Percentiles rank a stretch among this genome's conserved stretches.
phyloP scores from a whole-genome alignment of 1,140 invertebrate genomes.

The Arion vulgaris region DNA sequence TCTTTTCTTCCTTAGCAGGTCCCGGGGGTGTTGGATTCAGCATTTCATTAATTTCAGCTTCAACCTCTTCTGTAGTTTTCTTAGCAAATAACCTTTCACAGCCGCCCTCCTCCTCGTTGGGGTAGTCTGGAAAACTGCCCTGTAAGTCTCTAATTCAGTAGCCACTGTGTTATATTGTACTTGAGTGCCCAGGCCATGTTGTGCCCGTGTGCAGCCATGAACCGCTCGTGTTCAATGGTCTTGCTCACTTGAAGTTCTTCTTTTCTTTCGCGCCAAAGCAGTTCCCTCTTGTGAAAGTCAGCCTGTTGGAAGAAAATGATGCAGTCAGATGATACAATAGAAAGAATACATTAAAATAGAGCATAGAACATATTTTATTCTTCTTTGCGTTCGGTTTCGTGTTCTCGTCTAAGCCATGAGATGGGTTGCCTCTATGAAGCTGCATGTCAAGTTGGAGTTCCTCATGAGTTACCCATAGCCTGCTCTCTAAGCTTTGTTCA shows the following conservation, averaged over 20 bases:
- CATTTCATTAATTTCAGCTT: background rate
- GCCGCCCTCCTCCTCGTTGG: constrained; percentile 25
- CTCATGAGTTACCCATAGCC: no score
- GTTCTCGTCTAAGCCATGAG: no score
- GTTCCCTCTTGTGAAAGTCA: background rate
- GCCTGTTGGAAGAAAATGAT: background rate
- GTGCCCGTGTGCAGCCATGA: background rate
- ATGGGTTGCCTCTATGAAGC: no score
- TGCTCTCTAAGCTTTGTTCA: no score
- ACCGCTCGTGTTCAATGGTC: background rate
- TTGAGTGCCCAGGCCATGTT: constrained; percentile 21
- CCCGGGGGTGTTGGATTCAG: background rate
- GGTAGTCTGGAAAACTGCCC: constrained; percentile 17
- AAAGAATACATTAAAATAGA: no score
- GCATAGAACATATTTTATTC: no score
- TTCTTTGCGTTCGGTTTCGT: no score
- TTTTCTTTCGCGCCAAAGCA: background rate
- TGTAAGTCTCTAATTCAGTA: constrained; percentile 11
- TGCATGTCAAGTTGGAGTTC: no score
- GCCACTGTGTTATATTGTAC: constrained; percentile 21
- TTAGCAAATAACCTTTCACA: background rate
- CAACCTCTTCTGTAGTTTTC: constrained; percentile 11
- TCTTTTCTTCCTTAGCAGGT: background rate
- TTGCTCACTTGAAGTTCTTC: background rate
- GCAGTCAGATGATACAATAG: no score